Conservation (phyloP, 2,113 vertebrate species). For the Suricata suricatta region DNA sequence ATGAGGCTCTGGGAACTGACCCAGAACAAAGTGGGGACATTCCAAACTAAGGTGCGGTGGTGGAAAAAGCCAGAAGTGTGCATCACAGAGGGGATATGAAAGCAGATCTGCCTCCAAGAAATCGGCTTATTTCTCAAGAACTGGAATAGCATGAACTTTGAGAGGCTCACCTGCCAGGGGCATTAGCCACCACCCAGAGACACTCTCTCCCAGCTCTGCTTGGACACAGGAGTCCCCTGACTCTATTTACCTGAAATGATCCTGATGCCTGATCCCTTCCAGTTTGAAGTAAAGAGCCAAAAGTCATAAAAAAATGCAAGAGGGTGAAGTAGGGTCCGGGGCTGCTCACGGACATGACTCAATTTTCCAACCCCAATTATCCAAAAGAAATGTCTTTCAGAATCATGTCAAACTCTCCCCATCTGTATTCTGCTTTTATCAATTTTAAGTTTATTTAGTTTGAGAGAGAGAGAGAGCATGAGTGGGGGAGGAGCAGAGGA, state of each 20-base stretch:
- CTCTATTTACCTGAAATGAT: constrained; percentile 16
- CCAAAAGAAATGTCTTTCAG: neutral
- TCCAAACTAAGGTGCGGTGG: neutral
- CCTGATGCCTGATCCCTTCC: neutral
- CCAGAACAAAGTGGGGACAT: neutral
- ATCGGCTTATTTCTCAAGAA: constrained; percentile 10
- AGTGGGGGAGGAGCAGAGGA: no score
- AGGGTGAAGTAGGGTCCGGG: no score
- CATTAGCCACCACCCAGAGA: neutral
- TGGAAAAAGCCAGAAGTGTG: neutral
- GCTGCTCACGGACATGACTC: neutral
- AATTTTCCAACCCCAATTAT: neutral
- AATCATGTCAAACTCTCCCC: neutral
- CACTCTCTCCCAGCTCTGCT: neutral
- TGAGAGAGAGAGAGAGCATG: no score
- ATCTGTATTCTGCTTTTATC: neutral
- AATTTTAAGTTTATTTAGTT: no score
- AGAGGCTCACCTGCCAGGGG: fast-evolving
- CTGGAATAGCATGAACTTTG: neutral
- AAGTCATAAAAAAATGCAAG: neutral
- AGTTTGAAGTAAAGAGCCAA: neutral
- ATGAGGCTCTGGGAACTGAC: neutral
- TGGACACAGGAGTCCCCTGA: neutral
- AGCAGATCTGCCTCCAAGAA: neutral
- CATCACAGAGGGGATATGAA: neutral